A percentile compares a stretch with the other conserved stretches of the same genome.
Conservation (phyloP, 2,888 invertebrate species). For the Epistrophella euchroma region DNA sequence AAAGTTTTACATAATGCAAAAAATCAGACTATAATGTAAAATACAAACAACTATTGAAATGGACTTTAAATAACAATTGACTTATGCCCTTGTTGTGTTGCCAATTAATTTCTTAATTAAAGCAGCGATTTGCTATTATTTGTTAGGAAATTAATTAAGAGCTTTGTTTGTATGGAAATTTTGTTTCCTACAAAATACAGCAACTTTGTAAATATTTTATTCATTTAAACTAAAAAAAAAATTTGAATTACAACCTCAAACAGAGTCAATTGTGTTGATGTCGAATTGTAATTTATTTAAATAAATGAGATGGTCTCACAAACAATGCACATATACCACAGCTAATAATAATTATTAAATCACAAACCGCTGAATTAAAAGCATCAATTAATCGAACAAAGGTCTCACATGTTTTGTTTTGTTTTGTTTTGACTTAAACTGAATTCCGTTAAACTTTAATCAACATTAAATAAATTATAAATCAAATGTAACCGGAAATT, state of each 20-base stretch:
- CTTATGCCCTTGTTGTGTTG: neutral
- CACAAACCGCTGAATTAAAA: neutral
- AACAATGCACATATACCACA: neutral
- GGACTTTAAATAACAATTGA: constrained; percentile 6
- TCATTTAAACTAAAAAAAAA: neutral
- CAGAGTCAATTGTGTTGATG: neutral
- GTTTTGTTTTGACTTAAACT: neutral
- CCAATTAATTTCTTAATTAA: neutral
- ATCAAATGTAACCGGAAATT: constrained; percentile 27
- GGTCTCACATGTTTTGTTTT: neutral
- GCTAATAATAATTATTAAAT: neutral
- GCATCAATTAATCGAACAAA: neutral
- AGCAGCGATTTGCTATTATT: neutral
- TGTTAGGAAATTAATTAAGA: neutral
- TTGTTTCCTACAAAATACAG: neutral
- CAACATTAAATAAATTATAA: neutral
- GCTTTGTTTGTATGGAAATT: neutral
- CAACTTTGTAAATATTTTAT: constrained; percentile 9
- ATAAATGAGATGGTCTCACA: neutral
- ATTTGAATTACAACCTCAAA: neutral
- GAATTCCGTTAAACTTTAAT: constrained; percentile 1
- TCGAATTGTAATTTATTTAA: neutral
- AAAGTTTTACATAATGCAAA: neutral
- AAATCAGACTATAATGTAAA: neutral
- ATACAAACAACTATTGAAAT: neutral